Evolutionary conservation across 2,113 vertebrate species (phyloP), one percentile per base, ranked within the genome.

Genomic region (Litocranius walleri): DNA sequence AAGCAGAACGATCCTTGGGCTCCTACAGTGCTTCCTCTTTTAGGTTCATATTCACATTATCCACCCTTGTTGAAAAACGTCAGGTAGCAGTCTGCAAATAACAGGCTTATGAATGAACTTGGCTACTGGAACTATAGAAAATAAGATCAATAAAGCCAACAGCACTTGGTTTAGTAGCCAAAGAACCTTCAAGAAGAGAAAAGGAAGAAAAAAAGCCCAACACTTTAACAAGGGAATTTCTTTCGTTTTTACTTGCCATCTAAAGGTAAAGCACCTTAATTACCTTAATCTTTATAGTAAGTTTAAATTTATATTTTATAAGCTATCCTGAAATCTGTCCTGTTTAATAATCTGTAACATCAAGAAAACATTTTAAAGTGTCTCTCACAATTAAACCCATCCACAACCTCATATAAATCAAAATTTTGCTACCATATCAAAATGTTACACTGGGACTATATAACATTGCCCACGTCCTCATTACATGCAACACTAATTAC

Each of bases 401-500:
- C 95, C 96, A 98, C 97, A 98, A 98, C 98, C 98, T 97, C 97
- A 92, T 94, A 99, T 99, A 99, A 99, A 99, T 99, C 99, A 99
- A 99, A 99, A 99, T 99, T 99, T 99, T 99, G 99, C 99, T 99
- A 99, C 99, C 98, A 98, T 99, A 99, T 99, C 99, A 99, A 99
- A 99, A 99, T 7, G 97, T 99, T 99, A 99, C 99, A 99, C 98
- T 98, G 98, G 98, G 98, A 98, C 98, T 99, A 94, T 98, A 96
- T 98, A 99, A 98, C 98, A 98, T 84, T 98, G 98, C 98, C 99
- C 98, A 99, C 98, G 98, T 98, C 98, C 98, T 99, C 98, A 99
- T 99, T 99, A 99, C 98, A 99, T 99, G 99, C 98, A 99, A 99
- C 99, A 99, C 99, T 99, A 99, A 99, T 99, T 99, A 99, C 99